Evolutionary conservation across 2,888 invertebrate species (phyloP).

Genomic region (Eupithecia insigniata): DNA sequence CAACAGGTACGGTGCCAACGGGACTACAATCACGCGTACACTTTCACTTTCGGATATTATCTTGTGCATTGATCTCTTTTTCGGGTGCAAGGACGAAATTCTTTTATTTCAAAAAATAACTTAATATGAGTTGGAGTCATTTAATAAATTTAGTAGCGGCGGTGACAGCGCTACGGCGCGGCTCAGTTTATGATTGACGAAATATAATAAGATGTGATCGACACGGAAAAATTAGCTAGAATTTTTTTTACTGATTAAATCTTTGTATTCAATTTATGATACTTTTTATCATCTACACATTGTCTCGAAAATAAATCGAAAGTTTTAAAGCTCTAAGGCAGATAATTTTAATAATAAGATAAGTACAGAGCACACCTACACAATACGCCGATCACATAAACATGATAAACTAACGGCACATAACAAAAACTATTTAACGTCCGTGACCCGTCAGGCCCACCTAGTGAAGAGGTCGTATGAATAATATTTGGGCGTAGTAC

Average conservation of each 20-base stretch:
- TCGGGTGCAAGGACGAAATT: slow-evolving; percentile 36
- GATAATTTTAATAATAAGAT: background rate
- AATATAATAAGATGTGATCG: background rate
- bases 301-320: background rate
- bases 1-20: slow-evolving; percentile 82
- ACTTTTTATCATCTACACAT: background rate
- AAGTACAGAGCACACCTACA: slow-evolving; percentile 8
- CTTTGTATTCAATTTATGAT: background rate
- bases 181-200: background rate
- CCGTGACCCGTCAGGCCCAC: slow-evolving; percentile 47
- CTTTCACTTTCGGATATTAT: slow-evolving; percentile 80
- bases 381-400: slow-evolving; percentile 1
- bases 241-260: background rate
- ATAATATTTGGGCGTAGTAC: slow-evolving; percentile 81
- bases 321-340: background rate
- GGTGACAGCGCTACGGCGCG: too few species aligned
- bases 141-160: background rate
- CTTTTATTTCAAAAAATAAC: slow-evolving; percentile 4
- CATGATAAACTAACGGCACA: slow-evolving; percentile 16
- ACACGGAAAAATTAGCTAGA: background rate
- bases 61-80: slow-evolving; percentile 69
- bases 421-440: slow-evolving; percentile 25
- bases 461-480: slow-evolving; percentile 76
- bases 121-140: background rate
- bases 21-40: slow-evolving; percentile 78